Evolutionary conservation across 2,797 vertebrate genomes (phyloP).

Genomic region (Acipenser oxyrinchus): DNA sequence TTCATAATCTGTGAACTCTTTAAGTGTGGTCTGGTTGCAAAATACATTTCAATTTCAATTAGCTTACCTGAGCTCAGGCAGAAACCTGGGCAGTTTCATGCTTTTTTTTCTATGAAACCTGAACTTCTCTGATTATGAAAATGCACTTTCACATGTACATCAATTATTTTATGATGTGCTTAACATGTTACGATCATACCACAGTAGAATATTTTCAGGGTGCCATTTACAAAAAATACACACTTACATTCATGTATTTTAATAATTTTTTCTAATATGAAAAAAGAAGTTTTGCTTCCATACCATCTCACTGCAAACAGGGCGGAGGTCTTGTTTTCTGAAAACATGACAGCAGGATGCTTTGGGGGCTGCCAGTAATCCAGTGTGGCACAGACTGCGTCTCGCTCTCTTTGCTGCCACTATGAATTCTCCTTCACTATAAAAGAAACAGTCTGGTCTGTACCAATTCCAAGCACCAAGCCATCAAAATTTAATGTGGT

Average conservation of each 20-base stretch:
- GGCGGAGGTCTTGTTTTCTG: constrained; percentile 26
- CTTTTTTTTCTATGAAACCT: background rate
- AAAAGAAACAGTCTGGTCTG: constrained; percentile 24
- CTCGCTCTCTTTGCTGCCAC: constrained; percentile 21
- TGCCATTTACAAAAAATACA: background rate
- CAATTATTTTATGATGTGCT: background rate
- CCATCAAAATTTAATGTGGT: constrained; percentile 64
- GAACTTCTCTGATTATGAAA: background rate
- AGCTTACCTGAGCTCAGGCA: background rate
- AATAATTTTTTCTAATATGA: background rate
- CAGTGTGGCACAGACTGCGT: constrained; percentile 10
- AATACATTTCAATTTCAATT: background rate
- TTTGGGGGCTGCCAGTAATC: constrained; percentile 8
- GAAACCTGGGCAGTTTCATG: too few relatives aligned
- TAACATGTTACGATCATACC: background rate
- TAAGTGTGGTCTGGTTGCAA: background rate
- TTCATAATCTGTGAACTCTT: background rate
- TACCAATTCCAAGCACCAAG: constrained; percentile 47
- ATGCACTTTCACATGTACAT: background rate
- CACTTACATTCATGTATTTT: background rate
- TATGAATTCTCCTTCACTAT: constrained; percentile 21
- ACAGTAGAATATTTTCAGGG: background rate
- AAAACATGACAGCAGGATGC: constrained; percentile 9
- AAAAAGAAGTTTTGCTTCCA: constrained; percentile 16
- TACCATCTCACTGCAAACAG: constrained; percentile 40